phyloP scores from a whole-genome alignment of 92 coral and sea anemone genomes.

The Phenganax marumi region DNA sequence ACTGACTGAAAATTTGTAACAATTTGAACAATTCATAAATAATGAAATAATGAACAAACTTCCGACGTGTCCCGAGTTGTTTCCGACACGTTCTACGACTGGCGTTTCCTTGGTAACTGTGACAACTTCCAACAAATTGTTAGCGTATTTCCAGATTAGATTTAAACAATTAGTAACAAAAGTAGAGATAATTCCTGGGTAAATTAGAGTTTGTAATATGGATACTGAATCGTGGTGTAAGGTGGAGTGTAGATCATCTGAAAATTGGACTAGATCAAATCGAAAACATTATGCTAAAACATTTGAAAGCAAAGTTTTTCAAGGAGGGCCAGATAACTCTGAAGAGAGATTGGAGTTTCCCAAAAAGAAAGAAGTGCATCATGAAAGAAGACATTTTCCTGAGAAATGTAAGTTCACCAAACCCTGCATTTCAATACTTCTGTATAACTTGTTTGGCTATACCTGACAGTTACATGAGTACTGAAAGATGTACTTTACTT shows the following conservation, averaged over 20 bases:
- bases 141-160: neutral
- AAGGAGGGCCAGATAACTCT: constrained; percentile 71
- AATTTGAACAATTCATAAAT: no score
- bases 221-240: constrained; percentile 98
- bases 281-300: constrained; percentile 78
- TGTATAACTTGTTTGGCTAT: neutral
- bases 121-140: neutral
- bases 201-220: constrained; percentile 44
- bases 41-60: neutral
- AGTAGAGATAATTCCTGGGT: neutral
- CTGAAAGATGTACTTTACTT: neutral
- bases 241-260: constrained; percentile 85
- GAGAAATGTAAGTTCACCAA: constrained; percentile 71
- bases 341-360: constrained; percentile 76
- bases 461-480: neutral
- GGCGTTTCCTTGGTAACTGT: neutral
- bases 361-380: constrained; percentile 69
- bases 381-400: constrained; percentile 86
- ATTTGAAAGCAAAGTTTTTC: constrained; percentile 85
- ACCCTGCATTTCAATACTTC: neutral
- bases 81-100: neutral
- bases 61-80: constrained; percentile 1
- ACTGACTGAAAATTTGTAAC: no score
- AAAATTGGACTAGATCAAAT: constrained; percentile 94
- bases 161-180: neutral